Evolutionary conservation across 2,113 vertebrate species (phyloP).

Genomic region (Aepyceros melampus): DNA sequence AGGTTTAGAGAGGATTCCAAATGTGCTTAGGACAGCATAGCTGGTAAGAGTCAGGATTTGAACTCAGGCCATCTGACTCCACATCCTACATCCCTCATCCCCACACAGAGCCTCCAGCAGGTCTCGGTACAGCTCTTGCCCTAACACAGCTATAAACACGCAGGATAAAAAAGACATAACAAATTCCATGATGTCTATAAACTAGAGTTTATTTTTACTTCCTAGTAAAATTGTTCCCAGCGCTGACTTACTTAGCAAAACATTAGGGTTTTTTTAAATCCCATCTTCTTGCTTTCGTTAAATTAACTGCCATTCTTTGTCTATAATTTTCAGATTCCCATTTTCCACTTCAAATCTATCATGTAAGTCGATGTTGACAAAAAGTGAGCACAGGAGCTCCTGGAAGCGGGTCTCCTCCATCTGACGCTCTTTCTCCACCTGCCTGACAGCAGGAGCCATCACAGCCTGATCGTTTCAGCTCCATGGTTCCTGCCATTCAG

Average conservation of each 20-base stretch:
- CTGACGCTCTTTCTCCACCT: neutral
- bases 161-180: neutral
- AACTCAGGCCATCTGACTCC: neutral
- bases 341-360: slow-evolving; percentile 28
- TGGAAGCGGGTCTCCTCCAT: neutral
- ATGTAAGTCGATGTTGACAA: neutral
- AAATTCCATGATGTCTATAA: neutral
- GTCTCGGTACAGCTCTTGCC: neutral
- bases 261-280: neutral
- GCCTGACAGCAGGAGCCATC: neutral
- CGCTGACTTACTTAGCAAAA: slow-evolving; percentile 46
- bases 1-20: neutral
- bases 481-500: neutral
- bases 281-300: slow-evolving; percentile 19
- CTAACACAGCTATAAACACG: neutral
- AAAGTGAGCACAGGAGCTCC: neutral
- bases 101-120: fast-evolving
- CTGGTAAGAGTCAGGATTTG: neutral
- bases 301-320: slow-evolving; percentile 41
- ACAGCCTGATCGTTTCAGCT: neutral
- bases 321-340: slow-evolving; percentile 7
- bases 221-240: slow-evolving; percentile 16
- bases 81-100: neutral
- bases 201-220: slow-evolving; percentile 23
- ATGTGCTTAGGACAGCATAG: neutral